These are phyloP conservation scores for Luperina nickerlii DNA, from an alignment of 2,888 invertebrate species.

Conservation along the genomic window DNA sequence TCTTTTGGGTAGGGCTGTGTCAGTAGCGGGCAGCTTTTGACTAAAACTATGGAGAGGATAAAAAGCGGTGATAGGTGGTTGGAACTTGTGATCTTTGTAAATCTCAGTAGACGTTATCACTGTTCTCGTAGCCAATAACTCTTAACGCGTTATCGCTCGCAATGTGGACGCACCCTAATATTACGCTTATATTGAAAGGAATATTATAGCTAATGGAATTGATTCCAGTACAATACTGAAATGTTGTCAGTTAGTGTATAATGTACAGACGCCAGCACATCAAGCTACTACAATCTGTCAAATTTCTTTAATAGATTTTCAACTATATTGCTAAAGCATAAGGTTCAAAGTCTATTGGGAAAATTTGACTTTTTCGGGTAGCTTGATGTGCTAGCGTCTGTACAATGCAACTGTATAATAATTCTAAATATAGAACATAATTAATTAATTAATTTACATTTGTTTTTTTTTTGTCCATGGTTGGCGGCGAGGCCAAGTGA, in stretches of 20 bases:
- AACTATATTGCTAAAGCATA: too few species aligned
- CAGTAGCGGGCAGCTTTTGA: not conserved
- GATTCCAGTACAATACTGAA: constrained; percentile 8
- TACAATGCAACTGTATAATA: not conserved
- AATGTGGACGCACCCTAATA: not conserved
- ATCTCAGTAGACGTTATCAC: too few species aligned
- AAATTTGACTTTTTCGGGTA: too few species aligned
- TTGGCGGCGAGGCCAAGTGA: not conserved
- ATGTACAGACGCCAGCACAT: too few species aligned
- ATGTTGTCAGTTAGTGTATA: not conserved
- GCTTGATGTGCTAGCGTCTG: too few species aligned
- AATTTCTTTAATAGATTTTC: too few species aligned
- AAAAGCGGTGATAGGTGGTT: not conserved
- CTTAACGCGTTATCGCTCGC: not conserved
- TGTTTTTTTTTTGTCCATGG: too few species aligned
- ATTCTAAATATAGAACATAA: not conserved
- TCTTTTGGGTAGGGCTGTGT: not conserved
- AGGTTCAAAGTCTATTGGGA: too few species aligned
- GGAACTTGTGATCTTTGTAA: not conserved
- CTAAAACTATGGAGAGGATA: not conserved
- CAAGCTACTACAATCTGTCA: too few species aligned
- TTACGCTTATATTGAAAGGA: constrained; percentile 10
- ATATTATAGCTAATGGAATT: constrained; percentile 41
- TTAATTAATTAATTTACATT: too few species aligned
- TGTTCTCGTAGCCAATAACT: not conserved